Percentiles rank a stretch among this genome's conserved stretches.
These are phyloP conservation scores for Nyctibius bracteatus DNA, from an alignment of 2,113 vertebrate species.

Conservation along the genomic window DNA sequence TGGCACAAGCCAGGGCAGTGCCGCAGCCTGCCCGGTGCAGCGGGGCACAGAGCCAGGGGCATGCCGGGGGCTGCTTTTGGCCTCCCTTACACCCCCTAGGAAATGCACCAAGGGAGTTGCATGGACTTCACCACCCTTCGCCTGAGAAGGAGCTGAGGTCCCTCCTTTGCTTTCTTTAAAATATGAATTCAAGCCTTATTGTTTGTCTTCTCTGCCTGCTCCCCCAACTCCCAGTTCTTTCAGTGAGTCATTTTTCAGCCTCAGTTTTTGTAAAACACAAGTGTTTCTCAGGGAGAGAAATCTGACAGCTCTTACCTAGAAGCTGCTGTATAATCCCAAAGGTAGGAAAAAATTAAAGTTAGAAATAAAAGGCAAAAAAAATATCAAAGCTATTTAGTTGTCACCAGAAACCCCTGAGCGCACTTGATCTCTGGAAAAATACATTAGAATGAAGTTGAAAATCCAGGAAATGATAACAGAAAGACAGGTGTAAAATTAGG, in stretches of 20 bases:
- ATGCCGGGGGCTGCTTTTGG: neutral
- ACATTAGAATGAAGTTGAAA: neutral
- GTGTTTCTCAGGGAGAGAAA: neutral
- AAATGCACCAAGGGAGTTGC: neutral
- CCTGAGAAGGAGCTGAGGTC: neutral
- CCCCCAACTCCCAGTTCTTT: neutral
- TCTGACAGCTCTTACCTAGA: neutral
- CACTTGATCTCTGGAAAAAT: neutral
- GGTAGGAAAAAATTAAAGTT: neutral
- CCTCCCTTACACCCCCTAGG: neutral
- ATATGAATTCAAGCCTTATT: neutral
- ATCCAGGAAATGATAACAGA: neutral
- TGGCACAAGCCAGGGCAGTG: neutral
- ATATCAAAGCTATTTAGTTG: neutral
- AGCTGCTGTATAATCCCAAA: neutral
- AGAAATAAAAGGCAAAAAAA: neutral
- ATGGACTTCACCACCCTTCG: neutral
- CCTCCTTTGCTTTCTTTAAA: neutral
- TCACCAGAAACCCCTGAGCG: neutral
- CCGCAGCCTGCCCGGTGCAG: rapidly evolving
- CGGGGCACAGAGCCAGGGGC: neutral
- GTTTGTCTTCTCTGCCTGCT: neutral
- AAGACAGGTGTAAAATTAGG: neutral
- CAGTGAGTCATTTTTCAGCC: neutral
- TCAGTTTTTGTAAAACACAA: neutral